phyloP scores from a whole-genome alignment of 2,113 vertebrate genomes.

The Tupaia chinensis region DNA sequence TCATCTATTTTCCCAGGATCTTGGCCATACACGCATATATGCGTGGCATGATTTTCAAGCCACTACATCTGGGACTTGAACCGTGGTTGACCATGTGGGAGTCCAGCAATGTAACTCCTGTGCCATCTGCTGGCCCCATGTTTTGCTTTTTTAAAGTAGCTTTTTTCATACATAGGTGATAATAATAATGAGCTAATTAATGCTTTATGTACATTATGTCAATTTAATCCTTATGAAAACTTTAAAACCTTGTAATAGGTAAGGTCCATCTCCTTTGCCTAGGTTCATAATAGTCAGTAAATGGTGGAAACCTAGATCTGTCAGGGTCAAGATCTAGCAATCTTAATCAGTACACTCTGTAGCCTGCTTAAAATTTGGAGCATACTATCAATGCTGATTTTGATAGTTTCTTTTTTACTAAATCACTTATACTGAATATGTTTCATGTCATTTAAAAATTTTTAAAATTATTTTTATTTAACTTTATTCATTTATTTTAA shows the following conservation, averaged over 20 bases:
- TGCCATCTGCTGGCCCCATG: background rate
- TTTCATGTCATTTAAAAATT: background rate
- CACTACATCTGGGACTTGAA: no score
- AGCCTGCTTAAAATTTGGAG: background rate
- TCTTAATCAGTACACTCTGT: background rate
- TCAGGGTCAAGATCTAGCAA: background rate
- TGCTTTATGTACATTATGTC: background rate
- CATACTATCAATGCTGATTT: background rate
- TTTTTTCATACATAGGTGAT: background rate
- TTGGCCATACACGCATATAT: no score
- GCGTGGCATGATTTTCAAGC: no score
- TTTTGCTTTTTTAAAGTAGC: background rate
- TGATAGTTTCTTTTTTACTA: background rate
- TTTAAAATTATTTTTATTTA: background rate
- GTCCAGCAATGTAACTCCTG: no score
- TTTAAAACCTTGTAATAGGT: background rate
- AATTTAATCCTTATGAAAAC: conserved; percentile 9
- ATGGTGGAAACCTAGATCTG: background rate
- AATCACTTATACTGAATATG: background rate
- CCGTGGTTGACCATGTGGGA: no score
- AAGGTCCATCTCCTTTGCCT: background rate
- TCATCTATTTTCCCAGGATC: no score
- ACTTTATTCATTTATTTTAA: no score
- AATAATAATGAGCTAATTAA: background rate
- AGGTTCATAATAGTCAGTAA: background rate